These are phyloP conservation scores for Drosophila fungiperda DNA, from an alignment of 2,888 invertebrate species.

Conservation along the genomic window DNA sequence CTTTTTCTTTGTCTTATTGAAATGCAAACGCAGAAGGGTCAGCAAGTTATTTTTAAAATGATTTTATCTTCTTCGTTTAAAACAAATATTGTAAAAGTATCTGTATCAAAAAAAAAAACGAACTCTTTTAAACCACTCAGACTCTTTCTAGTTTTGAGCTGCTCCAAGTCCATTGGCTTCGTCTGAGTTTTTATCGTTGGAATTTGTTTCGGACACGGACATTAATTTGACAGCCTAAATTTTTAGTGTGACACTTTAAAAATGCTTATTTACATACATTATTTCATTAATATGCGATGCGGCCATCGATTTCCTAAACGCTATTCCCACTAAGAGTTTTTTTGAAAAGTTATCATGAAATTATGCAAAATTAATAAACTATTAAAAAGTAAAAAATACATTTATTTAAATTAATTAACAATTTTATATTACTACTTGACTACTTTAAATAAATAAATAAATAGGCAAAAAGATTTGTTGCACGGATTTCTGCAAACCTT, in stretches of 20 bases:
- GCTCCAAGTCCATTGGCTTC: constrained; percentile 30
- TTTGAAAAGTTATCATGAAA: no score
- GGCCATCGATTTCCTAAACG: not conserved
- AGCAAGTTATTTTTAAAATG: constrained; percentile 27
- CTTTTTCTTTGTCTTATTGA: constrained; percentile 35
- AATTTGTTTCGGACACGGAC: constrained; percentile 49
- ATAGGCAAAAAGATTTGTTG: no score
- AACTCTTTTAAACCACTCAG: constrained; percentile 10
- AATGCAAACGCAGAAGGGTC: constrained; percentile 43
- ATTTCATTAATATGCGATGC: constrained; percentile 53
- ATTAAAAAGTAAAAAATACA: not conserved
- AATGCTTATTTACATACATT: constrained; percentile 52
- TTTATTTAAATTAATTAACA: not conserved
- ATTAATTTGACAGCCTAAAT: constrained; percentile 76
- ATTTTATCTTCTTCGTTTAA: constrained; percentile 37
- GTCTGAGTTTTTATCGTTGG: constrained; percentile 61
- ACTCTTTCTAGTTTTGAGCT: constrained; percentile 17
- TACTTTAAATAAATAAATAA: not conserved
- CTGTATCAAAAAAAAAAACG: constrained; percentile 40
- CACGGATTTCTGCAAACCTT: no score
- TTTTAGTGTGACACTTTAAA: constrained; percentile 74
- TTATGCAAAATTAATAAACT: not conserved
- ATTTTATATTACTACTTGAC: not conserved
- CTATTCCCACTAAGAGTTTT: not conserved
- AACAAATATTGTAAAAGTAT: constrained; percentile 38